phyloP scores from a whole-genome alignment of 2,888 invertebrate species.

The Clanis bilineata region DNA sequence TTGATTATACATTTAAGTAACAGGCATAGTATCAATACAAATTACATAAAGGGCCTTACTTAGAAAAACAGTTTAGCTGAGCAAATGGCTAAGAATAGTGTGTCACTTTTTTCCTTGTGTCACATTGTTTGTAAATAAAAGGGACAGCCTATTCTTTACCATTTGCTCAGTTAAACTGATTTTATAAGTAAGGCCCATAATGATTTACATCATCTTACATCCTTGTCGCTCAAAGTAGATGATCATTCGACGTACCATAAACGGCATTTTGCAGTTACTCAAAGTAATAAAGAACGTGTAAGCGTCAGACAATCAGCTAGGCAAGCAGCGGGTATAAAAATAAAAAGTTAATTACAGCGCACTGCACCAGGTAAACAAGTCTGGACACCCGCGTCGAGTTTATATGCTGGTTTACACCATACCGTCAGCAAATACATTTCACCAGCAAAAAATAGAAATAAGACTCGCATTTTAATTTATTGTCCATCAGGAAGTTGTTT shows the following conservation, averaged over 20 bases:
- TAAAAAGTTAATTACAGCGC: slow-evolving; percentile 60
- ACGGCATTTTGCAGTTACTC: background rate
- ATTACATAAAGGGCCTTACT: no score
- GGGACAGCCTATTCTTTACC: no score
- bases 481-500: background rate
- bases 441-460: background rate
- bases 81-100: no score
- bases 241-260: background rate
- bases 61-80: no score
- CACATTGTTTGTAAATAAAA: no score
- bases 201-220: no score
- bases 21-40: no score
- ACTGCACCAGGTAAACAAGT: slow-evolving; percentile 56
- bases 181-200: no score
- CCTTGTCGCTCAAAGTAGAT: background rate
- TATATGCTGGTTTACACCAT: slow-evolving; percentile 14
- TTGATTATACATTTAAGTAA: no score
- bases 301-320: slow-evolving; percentile 10
- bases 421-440: slow-evolving; percentile 28
- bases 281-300: slow-evolving; percentile 5
- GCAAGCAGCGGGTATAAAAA: slow-evolving; percentile 35
- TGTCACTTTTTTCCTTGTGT: no score
- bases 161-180: no score
- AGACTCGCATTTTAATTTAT: background rate
- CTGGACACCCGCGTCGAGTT: slow-evolving; percentile 57